Percentiles rank a stretch among this genome's conserved stretches.
Evolutionary conservation across 2,113 vertebrate species (phyloP).

Genomic region (Sylvia atricapilla): DNA sequence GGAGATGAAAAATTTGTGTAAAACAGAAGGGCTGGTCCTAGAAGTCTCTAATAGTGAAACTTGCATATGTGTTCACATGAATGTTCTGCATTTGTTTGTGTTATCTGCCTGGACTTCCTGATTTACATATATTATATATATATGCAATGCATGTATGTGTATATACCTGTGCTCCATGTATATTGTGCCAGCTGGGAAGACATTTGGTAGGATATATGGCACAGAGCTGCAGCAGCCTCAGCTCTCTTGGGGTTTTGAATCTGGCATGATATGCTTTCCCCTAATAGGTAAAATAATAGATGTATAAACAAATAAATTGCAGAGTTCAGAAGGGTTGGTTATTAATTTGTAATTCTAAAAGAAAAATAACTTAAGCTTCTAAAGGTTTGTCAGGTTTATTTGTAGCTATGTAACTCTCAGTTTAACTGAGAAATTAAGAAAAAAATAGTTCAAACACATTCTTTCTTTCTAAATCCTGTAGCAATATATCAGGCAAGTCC

Average conservation of each 20-base stretch:
- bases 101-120: neutral
- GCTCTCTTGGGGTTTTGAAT: neutral
- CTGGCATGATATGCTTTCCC: neutral
- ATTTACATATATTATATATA: neutral
- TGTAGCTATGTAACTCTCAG: neutral
- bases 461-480: neutral
- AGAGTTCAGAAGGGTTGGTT: neutral
- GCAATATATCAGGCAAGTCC: neutral
- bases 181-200: neutral
- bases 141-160: too few species aligned
- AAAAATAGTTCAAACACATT: neutral
- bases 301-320: neutral
- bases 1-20: neutral
- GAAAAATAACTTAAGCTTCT: neutral
- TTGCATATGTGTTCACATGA: fast-evolving
- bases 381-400: neutral
- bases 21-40: neutral
- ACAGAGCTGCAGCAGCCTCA: neutral
- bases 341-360: neutral
- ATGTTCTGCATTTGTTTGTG: neutral
- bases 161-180: neutral
- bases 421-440: neutral
- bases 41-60: neutral
- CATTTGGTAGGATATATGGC: neutral
- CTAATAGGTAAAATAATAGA: neutral